A percentile compares a stretch with the other conserved stretches of the same genome.
Evolutionary conservation across 2,113 vertebrate genomes (phyloP).

Genomic region (Coregonus clupeaformis): DNA sequence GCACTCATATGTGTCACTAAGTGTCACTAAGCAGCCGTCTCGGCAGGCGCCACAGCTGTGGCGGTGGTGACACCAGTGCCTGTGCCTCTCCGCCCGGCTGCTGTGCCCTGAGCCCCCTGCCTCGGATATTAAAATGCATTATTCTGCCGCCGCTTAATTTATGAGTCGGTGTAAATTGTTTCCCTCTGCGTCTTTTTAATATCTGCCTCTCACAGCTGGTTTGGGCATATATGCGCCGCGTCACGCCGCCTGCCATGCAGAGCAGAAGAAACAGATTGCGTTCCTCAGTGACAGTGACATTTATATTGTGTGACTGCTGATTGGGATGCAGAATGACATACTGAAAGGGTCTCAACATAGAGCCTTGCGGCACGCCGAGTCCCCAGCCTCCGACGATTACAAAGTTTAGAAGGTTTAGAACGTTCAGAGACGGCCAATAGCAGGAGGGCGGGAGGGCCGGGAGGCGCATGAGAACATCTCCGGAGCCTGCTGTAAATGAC

Average conservation of each 20-base stretch:
- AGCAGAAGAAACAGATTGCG: constrained; percentile 48
- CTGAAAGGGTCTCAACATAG: background rate
- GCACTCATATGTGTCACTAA: background rate
- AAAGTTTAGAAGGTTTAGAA: background rate
- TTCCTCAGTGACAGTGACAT: constrained; percentile 49
- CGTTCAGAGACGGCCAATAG: background rate
- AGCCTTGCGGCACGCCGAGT: background rate
- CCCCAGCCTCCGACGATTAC: background rate
- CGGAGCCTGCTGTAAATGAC: background rate
- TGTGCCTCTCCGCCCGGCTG: background rate
- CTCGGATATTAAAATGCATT: constrained; percentile 41
- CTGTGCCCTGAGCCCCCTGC: background rate
- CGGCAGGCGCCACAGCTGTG: background rate
- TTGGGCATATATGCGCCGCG: constrained; percentile 27
- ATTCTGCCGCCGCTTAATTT: constrained; percentile 43
- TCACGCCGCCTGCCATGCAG: constrained; percentile 22
- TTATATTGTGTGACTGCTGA: constrained; percentile 40
- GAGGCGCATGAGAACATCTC: background rate
- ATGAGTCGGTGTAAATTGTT: constrained; percentile 33
- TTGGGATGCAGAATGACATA: constrained; percentile 21
- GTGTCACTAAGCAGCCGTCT: background rate
- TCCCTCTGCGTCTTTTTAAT: constrained; percentile 42
- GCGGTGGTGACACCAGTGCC: background rate
- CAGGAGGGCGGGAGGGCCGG: background rate
- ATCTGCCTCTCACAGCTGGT: constrained; percentile 40